Base-by-base conservation (phyloP, 30 jellyfish, hydroid and myxozoan species). In the Haliclystus octoradiatus region DNA sequence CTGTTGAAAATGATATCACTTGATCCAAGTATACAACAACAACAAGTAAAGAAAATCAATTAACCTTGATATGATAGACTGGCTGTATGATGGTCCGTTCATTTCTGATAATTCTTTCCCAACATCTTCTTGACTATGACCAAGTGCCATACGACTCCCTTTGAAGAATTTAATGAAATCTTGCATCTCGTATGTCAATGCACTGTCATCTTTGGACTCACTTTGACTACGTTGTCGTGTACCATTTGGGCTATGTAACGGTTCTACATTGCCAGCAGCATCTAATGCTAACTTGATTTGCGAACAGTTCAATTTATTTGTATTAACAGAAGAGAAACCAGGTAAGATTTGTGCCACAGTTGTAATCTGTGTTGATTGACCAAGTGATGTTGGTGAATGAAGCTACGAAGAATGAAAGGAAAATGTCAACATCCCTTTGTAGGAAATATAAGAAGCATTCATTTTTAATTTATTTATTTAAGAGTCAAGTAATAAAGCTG, bases 61-160 rank as follows among this genome's bases (percentile, higher is more conserved):
- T 40, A 67, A 89, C 98, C 98, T 81, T 31, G 98, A 89, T 22
- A 89, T 89, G 49, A 89, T 78, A 25, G 98, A 89, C 31, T 89
- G 98, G 57, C 98, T 89, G 85, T 89, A 89, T 2, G 98, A 65
- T 14, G 98, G 98, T 12, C 98, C 98, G 52, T 89, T 89, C 81
- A 89, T 84, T 49, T 84, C 98, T 4, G 98, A 89, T 26, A 89
- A 62, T 74, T 89, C 98, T 52, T 87, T 66, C 26, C 98, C 98
- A 47, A 89, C 93, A 73, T 89, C 98, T 35, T 89, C 98, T 51
- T 89, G 98, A 1, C 94, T 89, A 77, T 81, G 80, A 5, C 98
- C 98, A 4, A 89, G 75, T 23, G 90, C 35, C 83, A 89, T 92
- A 26, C 98, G 33, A 49, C 93, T 70, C 28, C 80, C 69, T 72